Evolutionary conservation across 2,113 vertebrate species (phyloP), one percentile per base, ranked within the genome.

Genomic region (Nothocercus nigrocapillus): DNA sequence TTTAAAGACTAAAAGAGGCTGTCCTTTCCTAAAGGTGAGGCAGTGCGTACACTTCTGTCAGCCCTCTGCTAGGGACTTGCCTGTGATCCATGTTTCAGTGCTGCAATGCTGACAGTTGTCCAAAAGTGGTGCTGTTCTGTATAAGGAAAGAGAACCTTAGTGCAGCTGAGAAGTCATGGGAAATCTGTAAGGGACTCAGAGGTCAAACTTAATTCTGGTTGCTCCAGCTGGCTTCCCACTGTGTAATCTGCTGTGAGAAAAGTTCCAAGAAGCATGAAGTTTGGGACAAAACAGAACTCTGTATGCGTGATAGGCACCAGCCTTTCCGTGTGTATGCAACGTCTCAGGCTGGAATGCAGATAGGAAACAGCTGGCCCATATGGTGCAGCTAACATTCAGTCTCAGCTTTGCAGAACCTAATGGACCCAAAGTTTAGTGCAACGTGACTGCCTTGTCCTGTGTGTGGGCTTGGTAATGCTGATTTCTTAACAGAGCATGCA

Each of bases 171-270:
- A 88, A 94, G 90, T 86, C 80, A 92, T 86, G 90, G 90, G 85
- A 97, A 96, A 81, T 78, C 42, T 92, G 80, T 28, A 47, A 90
- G 25, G 59, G 40, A 27, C 22, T 93, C 17, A 45, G n/a, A 93
- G 85, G 92, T 96, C 88, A 93, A 81, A 81, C 27, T 68, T 69
- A 51, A 56, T 90, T 92, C 83, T 86, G 20, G 16, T 68, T 75
- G 36, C 64, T 88, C 83, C 90, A 95, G 90, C 80, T 96, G 95
- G 56, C 88, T 93, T 95, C 76, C 85, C 61, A 51, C 90, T 93
- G 40, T 36, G 84, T n/a, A 66, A 61, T 21, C 62, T 93, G 40
- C 54, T 95, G 76, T 91, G 82, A 96, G 94, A 95, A 93, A 91
- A 32, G n/a, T 88, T 95, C 53, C 51, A 72, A 59, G 47, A 51